Evolutionary conservation across 2,888 invertebrate species (phyloP).

Genomic region (Dicycla oo): DNA sequence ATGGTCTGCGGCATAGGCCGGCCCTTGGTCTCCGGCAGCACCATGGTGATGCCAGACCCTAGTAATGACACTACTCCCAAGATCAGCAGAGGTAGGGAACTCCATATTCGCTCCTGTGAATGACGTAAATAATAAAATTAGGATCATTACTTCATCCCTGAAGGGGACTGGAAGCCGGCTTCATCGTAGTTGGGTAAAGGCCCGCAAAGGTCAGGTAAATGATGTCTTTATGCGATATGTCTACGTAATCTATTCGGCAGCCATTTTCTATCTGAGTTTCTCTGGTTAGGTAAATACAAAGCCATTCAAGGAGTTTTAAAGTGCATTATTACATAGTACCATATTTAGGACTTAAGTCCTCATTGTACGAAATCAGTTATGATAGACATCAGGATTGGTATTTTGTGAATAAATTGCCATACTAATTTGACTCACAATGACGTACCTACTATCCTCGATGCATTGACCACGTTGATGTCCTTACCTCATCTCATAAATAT

Average conservation of each 20-base stretch:
- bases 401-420: background rate
- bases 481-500: background rate
- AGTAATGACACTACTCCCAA: conserved; percentile 76
- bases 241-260: background rate
- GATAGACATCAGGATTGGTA: too few species aligned
- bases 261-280: background rate
- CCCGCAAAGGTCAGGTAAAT: background rate
- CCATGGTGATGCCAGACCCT: conserved; percentile 71
- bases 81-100: conserved; percentile 78
- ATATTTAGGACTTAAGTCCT: too few species aligned
- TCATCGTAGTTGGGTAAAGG: background rate
- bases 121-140: background rate
- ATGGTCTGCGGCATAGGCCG: conserved; percentile 84
- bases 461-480: background rate
- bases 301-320: background rate
- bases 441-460: background rate
- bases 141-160: background rate
- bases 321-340: too few species aligned
- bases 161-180: background rate
- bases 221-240: background rate
- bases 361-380: background rate
- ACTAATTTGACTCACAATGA: too few species aligned
- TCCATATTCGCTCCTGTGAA: conserved; percentile 80
- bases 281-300: background rate
- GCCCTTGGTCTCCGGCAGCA: conserved; percentile 84